phyloP scores from a whole-genome alignment of 2,113 vertebrate genomes.

The Gymnocephalus cernua region DNA sequence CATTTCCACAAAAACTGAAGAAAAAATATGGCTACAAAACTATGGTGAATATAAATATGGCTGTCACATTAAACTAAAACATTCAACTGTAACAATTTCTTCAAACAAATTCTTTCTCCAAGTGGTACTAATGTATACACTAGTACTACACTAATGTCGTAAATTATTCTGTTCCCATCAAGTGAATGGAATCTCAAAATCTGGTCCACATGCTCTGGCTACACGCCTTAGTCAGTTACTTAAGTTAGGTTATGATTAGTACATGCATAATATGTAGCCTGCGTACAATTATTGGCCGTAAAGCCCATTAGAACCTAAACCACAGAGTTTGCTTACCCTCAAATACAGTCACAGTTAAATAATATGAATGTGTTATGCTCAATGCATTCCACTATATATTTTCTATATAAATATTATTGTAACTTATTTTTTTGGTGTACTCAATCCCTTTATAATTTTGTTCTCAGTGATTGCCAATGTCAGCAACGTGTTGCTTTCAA shows the following conservation, averaged over 20 bases:
- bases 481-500: constrained; percentile 30
- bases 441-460: background rate
- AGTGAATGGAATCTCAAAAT: constrained; percentile 4
- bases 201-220: background rate
- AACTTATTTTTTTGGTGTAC: constrained; percentile 3
- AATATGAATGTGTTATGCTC: background rate
- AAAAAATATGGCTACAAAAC: background rate
- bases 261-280: background rate
- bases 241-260: constrained; percentile 8
- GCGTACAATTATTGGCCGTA: background rate
- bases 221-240: background rate
- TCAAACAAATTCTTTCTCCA: background rate
- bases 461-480: background rate
- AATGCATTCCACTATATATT: background rate
- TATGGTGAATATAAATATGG: background rate
- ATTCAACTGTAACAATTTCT: background rate
- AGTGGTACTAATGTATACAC: too few species aligned
- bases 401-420: background rate
- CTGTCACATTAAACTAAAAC: background rate
- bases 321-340: constrained; percentile 14
- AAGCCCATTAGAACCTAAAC: background rate
- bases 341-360: constrained; percentile 8
- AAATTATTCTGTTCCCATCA: background rate
- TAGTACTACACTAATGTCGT: background rate
- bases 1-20: background rate